These are phyloP conservation scores for Anodontia alba DNA, from an alignment of 2,888 invertebrate genomes.

Conservation along the genomic window DNA sequence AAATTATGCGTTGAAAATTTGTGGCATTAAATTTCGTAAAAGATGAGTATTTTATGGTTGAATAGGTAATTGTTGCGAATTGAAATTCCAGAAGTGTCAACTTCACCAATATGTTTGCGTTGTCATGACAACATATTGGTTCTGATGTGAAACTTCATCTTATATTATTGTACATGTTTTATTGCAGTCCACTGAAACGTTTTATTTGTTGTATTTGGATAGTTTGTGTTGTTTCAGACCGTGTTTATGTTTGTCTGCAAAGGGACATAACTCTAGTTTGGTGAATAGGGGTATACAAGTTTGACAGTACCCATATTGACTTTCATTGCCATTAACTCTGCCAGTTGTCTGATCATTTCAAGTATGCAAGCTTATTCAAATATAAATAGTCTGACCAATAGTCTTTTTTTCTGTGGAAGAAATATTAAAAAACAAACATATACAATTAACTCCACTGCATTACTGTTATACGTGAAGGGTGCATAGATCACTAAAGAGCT, in stretches of 20 bases:
- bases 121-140: slow-evolving; percentile 22
- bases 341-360: no score
- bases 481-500: no score
- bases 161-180: not conserved
- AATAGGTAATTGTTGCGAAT: not conserved
- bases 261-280: slow-evolving; percentile 20
- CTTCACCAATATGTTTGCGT: slow-evolving; percentile 7
- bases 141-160: not conserved
- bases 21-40: not conserved
- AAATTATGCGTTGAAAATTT: slow-evolving; percentile 31
- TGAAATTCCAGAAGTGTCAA: slow-evolving; percentile 14
- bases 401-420: no score
- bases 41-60: not conserved
- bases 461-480: no score
- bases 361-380: no score
- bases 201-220: not conserved
- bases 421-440: no score
- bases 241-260: not conserved
- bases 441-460: no score
- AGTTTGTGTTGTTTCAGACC: not conserved
- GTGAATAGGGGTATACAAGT: no score
- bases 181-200: not conserved
- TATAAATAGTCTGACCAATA: no score
- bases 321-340: no score
- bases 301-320: no score